Evolutionary conservation across 2,113 vertebrate species (phyloP).

Genomic region (Macaca mulatta): DNA sequence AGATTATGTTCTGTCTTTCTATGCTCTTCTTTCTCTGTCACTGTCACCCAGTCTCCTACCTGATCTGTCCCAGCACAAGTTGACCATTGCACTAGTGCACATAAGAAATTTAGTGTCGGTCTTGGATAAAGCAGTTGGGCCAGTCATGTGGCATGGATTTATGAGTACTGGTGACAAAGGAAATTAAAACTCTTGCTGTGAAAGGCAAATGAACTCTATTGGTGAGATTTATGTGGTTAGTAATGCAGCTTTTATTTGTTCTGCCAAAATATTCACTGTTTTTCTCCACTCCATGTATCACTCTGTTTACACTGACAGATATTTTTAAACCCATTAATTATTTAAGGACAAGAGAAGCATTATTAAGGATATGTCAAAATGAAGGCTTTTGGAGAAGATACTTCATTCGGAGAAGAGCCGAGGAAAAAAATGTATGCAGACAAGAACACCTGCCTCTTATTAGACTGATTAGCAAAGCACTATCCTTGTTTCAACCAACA

Average conservation of each 20-base stretch:
- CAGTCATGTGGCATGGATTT: not conserved
- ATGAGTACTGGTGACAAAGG: not conserved
- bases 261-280: not conserved
- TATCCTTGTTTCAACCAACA: not conserved
- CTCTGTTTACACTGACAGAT: not conserved
- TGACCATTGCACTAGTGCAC: not conserved
- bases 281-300: not conserved
- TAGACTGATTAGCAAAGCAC: not conserved
- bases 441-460: not conserved
- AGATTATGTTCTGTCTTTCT: not conserved
- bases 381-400: slow-evolving; percentile 11
- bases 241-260: not conserved
- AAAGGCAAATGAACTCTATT: not conserved
- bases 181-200: not conserved
- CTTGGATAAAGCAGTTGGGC: not conserved
- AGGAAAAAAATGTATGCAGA: not conserved
- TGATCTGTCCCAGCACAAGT: not conserved
- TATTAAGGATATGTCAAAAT: slow-evolving; percentile 13
- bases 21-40: not conserved
- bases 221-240: not conserved
- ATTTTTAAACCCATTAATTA: slow-evolving; percentile 53
- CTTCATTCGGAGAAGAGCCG: not conserved
- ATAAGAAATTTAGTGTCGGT: not conserved
- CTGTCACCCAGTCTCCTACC: no score
- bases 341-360: slow-evolving; percentile 12